Percentiles rank a stretch among this genome's conserved stretches.
phyloP scores from a whole-genome alignment of 2,797 vertebrate species.

The Ptychadena robeensis region DNA sequence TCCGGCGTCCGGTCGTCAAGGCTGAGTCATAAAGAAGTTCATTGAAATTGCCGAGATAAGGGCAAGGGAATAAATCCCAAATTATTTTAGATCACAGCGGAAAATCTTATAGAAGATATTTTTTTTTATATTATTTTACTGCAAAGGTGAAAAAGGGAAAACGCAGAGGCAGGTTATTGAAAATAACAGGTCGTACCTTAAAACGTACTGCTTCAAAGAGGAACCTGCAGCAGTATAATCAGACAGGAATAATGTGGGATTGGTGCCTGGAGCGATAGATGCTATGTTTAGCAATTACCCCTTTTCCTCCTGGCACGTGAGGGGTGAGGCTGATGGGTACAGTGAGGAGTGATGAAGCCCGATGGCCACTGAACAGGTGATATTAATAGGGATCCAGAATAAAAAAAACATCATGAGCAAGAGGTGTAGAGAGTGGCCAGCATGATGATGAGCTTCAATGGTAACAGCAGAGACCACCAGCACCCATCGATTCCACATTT shows the following conservation, averaged over 20 bases:
- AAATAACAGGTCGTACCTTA: constrained; percentile 38
- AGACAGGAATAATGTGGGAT: constrained; percentile 53
- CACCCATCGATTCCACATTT: neutral
- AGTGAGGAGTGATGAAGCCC: constrained; percentile 43
- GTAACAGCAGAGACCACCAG: neutral
- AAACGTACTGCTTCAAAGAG: constrained; percentile 51
- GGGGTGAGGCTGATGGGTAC: constrained; percentile 54
- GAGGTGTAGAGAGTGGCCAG: constrained; percentile 7
- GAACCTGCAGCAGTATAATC: constrained; percentile 52
- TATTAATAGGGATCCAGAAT: constrained; percentile 52
- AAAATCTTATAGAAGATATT: constrained; percentile 1
- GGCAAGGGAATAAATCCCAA: constrained; percentile 48
- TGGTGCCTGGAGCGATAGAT: constrained; percentile 49
- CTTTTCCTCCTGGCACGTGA: constrained; percentile 19
- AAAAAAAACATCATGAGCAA: constrained; percentile 38
- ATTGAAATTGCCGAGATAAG: constrained; percentile 47
- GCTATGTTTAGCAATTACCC: constrained; percentile 58
- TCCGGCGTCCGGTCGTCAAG: constrained; percentile 36
- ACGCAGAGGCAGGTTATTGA: constrained; percentile 6
- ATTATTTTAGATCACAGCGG: constrained; percentile 35
- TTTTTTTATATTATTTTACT: constrained; percentile 22
- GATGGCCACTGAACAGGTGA: constrained; percentile 50
- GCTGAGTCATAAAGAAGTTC: constrained; percentile 46
- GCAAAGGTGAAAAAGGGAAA: constrained; percentile 18
- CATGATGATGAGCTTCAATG: neutral